Base-by-base conservation (phyloP, 2,888 invertebrate genomes). In the Timandra comae region DNA sequence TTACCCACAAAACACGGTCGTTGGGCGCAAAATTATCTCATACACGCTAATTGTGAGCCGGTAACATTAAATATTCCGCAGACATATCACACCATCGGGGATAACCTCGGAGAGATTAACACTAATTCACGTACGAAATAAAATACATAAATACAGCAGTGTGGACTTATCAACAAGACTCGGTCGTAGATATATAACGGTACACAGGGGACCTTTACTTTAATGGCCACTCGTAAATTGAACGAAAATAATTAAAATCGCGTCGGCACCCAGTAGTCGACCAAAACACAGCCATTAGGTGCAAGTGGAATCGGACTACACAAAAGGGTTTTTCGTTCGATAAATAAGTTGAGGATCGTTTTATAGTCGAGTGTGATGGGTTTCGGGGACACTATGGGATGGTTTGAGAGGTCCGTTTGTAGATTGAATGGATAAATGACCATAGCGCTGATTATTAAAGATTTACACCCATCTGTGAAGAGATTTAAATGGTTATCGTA, bases 221-320 rank as follows among this genome's bases (percentile, higher is more conserved):
- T 84, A 84, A 84, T 78, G 78, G 78, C 67, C 69, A 78, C 77
- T 79, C 82, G 84, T 85, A 85, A 85, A 85, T 84, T 84, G 82
- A 69, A 74, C 75, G 82, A 81, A 84, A 84, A 85, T 84, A 85
- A 85, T 84, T 85, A 84, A 84, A 85, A 85, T 79, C 74, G 74
- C 73, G 46, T 69, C 71, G 73, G 54, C 66, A 65, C 63, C 62
- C 27, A 35, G 35, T 38, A 25, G 35, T 19, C 59, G 75, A 70
- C 82, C 81, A 77, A 80, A 84, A 82, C 82, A 82, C 52, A 62
- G 60, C 79, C 75, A 79, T 84, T 84, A 81, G 62, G 56, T 46
- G 54, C 56, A 63, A 70, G 63, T 67, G 68, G 66, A 66, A 58
- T 59, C 53, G 65, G 52, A 65, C 67, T 45, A 60, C 57, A 69